A percentile compares a stretch with the other conserved stretches of the same genome.
Conservation (phyloP, 2,113 vertebrate genomes). For the Phalacrocorax aristotelis region DNA sequence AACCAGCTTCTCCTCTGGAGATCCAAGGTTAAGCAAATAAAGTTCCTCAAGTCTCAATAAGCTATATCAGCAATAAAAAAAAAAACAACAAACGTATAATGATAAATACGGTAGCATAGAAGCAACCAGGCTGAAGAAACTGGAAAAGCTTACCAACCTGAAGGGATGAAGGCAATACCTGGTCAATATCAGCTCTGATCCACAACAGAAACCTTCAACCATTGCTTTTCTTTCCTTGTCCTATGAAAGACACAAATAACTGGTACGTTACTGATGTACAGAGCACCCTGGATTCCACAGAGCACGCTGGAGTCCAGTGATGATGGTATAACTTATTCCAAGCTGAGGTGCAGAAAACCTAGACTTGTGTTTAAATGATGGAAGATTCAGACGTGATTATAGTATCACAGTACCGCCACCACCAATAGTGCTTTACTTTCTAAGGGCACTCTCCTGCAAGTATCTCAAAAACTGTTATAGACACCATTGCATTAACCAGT, state of each 20-base stretch:
- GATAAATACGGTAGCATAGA: slow-evolving; percentile 54
- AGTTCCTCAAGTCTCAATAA: slow-evolving; percentile 49
- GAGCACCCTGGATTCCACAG: background rate
- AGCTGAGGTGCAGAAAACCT: background rate
- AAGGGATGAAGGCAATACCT: background rate
- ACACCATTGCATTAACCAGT: background rate
- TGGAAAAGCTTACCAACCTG: background rate
- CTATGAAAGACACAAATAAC: background rate
- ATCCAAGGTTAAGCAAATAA: slow-evolving; percentile 71
- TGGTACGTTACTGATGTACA: background rate
- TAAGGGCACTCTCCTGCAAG: background rate
- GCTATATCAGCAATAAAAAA: slow-evolving; percentile 59
- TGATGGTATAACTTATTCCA: background rate
- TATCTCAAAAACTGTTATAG: background rate
- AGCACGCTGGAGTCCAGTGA: background rate
- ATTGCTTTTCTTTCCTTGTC: background rate
- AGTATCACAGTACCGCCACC: background rate
- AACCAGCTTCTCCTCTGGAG: slow-evolving; percentile 37
- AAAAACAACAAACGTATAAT: background rate
- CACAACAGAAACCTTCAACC: background rate
- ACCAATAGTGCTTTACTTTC: background rate
- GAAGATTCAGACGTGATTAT: background rate
- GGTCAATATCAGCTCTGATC: slow-evolving; percentile 1
- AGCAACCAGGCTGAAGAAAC: slow-evolving; percentile 30
- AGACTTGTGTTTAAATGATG: background rate